Percentiles rank a stretch among this genome's conserved stretches.
These are phyloP conservation scores for Nysson spinosus DNA, from an alignment of 2,888 invertebrate species.

Conservation along the genomic window DNA sequence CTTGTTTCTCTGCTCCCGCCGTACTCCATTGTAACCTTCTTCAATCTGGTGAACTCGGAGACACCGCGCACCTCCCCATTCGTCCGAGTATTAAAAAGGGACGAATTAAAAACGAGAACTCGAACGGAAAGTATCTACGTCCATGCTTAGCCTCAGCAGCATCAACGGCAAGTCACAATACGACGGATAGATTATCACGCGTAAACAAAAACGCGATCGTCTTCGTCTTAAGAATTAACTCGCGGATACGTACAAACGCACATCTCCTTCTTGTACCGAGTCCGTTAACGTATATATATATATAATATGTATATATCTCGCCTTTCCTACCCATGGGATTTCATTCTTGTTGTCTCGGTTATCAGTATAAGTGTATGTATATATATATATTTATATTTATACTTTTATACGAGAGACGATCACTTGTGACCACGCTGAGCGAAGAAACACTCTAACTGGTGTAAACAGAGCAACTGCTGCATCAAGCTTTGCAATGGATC, in stretches of 20 bases:
- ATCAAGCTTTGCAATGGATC: slow-evolving; percentile 74
- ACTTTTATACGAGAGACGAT: too few species aligned
- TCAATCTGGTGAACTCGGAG: slow-evolving; percentile 19
- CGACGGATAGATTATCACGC: slow-evolving; percentile 5
- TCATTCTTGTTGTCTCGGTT: neutral
- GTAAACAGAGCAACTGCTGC: slow-evolving; percentile 72
- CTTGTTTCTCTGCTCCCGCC: slow-evolving; percentile 1
- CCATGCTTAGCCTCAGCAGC: slow-evolving; percentile 36
- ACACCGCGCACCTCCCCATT: slow-evolving; percentile 38
- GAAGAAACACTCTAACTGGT: slow-evolving; percentile 72
- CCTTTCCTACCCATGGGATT: too few species aligned
- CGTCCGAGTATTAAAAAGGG: slow-evolving; percentile 27
- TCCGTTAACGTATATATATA: neutral
- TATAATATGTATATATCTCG: neutral
- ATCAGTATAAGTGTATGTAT: too few species aligned
- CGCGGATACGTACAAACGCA: neutral
- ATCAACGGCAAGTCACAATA: slow-evolving; percentile 19
- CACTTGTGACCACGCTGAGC: slow-evolving; percentile 72
- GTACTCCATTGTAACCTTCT: neutral
- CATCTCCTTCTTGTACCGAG: slow-evolving; percentile 4
- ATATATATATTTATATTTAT: too few species aligned
- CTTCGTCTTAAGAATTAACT: neutral
- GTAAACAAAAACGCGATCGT: neutral
- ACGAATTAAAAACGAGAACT: slow-evolving; percentile 12
- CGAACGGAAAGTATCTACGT: slow-evolving; percentile 32